These are phyloP conservation scores for Mus musculus DNA, from an alignment of 2,113 vertebrate genomes.

Conservation along the genomic window GRCm39 chr5:55443001-55443500, in stretches of 20 bases:
- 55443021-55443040: background rate
- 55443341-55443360: slow-evolving; percentile 11
- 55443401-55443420: slow-evolving; percentile 40
- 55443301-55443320: background rate
- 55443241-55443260: background rate
- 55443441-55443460: slow-evolving; percentile 15
- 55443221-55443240: background rate
- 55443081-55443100: background rate
- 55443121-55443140: background rate
- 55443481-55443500: slow-evolving; percentile 15
- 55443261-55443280: slow-evolving; percentile 10
- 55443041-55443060: background rate
- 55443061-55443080: background rate
- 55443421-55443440: slow-evolving; percentile 63
- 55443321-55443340: slow-evolving; percentile 36
- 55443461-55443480: slow-evolving; percentile 37
- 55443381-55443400: slow-evolving; percentile 52
- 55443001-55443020: background rate
- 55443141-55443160: background rate
- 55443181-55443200: background rate
- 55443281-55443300: background rate
- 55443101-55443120: background rate
- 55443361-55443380: slow-evolving; percentile 67
- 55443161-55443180: background rate
- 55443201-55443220: background rate